phyloP scores from a whole-genome alignment of 2,888 invertebrate genomes.

The Habrosyne pyritoides region DNA sequence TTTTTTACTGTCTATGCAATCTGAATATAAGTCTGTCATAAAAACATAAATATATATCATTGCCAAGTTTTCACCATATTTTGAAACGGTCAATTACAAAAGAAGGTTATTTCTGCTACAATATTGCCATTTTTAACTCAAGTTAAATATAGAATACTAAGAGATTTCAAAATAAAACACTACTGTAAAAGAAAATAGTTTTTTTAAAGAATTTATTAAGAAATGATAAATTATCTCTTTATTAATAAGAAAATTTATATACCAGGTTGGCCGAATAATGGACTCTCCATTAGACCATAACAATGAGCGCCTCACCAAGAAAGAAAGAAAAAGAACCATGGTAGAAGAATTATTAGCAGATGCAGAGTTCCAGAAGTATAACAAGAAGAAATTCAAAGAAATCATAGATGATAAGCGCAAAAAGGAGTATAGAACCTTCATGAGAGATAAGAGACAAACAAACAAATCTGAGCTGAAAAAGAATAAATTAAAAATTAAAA shows the following conservation, averaged over 20 bases:
- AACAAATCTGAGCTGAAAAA: constrained; percentile 78
- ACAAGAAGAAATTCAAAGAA: constrained; percentile 91
- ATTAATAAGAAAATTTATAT: no score
- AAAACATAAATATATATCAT: no score
- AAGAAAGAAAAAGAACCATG: constrained; percentile 93
- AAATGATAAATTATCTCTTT: constrained; percentile 1
- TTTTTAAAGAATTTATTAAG: no score
- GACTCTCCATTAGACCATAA: constrained; percentile 95
- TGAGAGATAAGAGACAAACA: constrained; percentile 88
- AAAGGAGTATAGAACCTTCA: constrained; percentile 88
- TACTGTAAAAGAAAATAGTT: no score
- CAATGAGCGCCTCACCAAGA: constrained; percentile 91
- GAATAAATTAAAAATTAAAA: constrained; percentile 62
- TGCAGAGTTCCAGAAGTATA: constrained; percentile 91
- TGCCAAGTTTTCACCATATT: no score
- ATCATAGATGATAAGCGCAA: constrained; percentile 88
- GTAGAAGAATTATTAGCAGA: constrained; percentile 97
- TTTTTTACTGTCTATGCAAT: no score
- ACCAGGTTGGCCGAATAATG: constrained; percentile 89
- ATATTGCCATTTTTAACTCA: no score
- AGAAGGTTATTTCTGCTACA: no score
- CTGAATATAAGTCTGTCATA: no score
- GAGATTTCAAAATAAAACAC: no score
- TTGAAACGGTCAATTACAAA: no score
- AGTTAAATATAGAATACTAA: no score